Conservation (phyloP, 2,797 vertebrate genomes). For the Dallia pectoralis region DNA sequence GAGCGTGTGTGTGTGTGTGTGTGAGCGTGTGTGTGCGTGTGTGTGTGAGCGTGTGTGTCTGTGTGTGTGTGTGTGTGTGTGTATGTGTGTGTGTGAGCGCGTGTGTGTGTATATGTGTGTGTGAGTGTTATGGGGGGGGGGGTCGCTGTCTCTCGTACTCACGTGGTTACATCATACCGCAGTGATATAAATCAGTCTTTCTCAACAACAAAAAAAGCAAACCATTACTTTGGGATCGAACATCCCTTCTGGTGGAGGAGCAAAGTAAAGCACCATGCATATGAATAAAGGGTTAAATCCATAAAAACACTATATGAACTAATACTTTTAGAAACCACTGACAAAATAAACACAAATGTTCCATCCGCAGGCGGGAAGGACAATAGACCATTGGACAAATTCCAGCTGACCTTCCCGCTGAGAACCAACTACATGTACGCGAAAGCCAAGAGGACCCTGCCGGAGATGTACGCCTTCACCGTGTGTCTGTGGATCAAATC, state of each 20-base stretch:
- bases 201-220: background rate
- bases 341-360: background rate
- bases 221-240: background rate
- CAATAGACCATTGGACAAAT: conserved; percentile 84
- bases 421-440: conserved; percentile 99
- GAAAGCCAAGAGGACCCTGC: conserved; percentile 92
- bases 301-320: background rate
- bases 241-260: background rate
- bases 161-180: conserved; percentile 4
- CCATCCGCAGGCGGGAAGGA: conserved; percentile 80
- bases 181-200: background rate
- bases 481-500: conserved; percentile 97
- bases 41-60: background rate
- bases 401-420: conserved; percentile 93
- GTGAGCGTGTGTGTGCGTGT: background rate
- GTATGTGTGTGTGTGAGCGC: conserved; percentile 22
- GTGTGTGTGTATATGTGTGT: background rate
- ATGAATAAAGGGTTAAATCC: background rate
- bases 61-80: too few species aligned
- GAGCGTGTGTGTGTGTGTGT: conserved; percentile 15
- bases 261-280: conserved; percentile 1
- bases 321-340: background rate
- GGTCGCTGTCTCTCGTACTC: background rate
- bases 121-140: conserved; percentile 5
- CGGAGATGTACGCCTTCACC: conserved; percentile 95